phyloP scores from a whole-genome alignment of 2,113 vertebrate genomes.

The Corythoichthys intestinalis region DNA sequence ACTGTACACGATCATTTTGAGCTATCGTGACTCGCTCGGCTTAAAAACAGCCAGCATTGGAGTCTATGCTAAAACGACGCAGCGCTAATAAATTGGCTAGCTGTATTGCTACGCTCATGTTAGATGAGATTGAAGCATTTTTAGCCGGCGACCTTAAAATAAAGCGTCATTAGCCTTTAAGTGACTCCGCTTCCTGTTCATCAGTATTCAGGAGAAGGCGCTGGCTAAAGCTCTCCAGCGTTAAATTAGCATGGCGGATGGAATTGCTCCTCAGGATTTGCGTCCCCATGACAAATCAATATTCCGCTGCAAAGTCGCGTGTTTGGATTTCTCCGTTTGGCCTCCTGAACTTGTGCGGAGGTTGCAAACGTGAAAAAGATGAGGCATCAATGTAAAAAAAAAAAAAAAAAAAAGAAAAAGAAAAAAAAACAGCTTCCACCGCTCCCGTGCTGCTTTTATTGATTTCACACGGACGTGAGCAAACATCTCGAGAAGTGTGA shows the following conservation, averaged over 20 bases:
- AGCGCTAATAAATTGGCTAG: no score
- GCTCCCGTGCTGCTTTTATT: neutral
- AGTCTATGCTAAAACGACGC: no score
- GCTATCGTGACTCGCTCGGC: no score
- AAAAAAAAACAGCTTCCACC: neutral
- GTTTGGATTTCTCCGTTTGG: conserved; percentile 29
- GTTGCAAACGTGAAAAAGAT: neutral
- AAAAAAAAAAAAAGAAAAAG: neutral
- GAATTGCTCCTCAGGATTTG: conserved; percentile 44
- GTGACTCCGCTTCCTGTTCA: conserved; percentile 29
- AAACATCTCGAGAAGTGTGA: no score
- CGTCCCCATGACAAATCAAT: conserved; percentile 53
- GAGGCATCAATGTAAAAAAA: neutral
- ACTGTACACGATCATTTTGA: no score
- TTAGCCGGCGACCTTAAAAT: neutral
- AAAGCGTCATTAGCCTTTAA: conserved; percentile 19
- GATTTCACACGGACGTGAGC: neutral
- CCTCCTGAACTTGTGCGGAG: conserved; percentile 37
- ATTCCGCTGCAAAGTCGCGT: conserved; percentile 33
- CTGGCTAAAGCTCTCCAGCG: conserved; percentile 43
- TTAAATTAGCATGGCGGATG: conserved; percentile 43
- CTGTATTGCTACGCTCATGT: no score
- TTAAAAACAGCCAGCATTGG: no score
- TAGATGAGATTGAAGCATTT: neutral
- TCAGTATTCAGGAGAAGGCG: conserved; percentile 54